phyloP scores from a whole-genome alignment of 2,797 vertebrate genomes.

The Lates japonicus region DNA sequence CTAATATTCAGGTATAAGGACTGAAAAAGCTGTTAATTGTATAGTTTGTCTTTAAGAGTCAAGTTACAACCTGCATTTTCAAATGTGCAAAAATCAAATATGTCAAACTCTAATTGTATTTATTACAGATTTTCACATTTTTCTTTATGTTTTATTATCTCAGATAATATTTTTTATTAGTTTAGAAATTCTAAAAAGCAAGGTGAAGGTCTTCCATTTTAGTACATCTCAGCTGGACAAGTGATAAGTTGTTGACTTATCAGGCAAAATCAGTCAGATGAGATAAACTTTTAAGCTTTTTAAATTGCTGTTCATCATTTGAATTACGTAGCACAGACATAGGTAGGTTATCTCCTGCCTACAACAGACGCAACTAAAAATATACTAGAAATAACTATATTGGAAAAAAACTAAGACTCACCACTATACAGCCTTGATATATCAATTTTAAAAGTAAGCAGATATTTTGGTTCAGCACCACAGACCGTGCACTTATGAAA shows the following conservation, averaged over 20 bases:
- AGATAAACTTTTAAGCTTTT: not conserved
- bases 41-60: not conserved
- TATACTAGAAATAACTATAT: not conserved
- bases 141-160: not conserved
- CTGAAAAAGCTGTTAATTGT: not conserved
- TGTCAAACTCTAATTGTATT: not conserved
- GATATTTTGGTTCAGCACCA: not conserved
- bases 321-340: not conserved
- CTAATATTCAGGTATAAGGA: too few species aligned
- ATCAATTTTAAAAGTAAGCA: not conserved
- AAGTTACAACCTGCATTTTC: not conserved
- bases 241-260: too few species aligned
- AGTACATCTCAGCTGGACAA: too few species aligned
- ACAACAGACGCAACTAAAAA: not conserved
- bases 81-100: not conserved
- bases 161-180: not conserved
- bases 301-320: not conserved
- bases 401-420: not conserved
- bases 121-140: not conserved
- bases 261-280: too few species aligned
- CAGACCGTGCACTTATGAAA: not conserved
- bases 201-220: not conserved
- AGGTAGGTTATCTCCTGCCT: not conserved
- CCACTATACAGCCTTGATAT: not conserved
- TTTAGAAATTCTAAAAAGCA: not conserved